Evolutionary conservation across 1,140 invertebrate species (phyloP), one percentile per base, ranked within the genome.

Genomic region (Geopemphigus sp.): DNA sequence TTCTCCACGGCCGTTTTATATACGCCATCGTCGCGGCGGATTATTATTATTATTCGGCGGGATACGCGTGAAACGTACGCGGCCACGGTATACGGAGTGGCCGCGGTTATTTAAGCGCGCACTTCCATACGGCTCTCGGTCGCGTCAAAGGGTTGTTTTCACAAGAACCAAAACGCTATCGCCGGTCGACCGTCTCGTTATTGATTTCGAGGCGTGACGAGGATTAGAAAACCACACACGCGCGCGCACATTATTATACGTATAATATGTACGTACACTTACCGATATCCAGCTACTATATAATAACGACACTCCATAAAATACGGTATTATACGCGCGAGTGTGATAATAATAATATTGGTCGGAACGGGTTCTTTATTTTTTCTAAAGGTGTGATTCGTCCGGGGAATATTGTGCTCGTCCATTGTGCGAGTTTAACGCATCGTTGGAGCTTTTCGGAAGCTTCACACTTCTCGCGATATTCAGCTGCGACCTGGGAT

Each of bases 371-470:
- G 66, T 70, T 70, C 66, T 53, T 29, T 54, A 5, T 29, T 54
- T 29, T 19, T 54, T 53, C 24, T 14, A 54, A 72, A 54, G 68
- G 68, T 72, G 68, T 72, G 47, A 72, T 72, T 54, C 8, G 15
- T 50, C 66, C 45, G 24, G 5, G 3, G 32, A 50, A 8, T 50
- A 12, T 50, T 50, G 47, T 4, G 57, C 14, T 1, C 24, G 22
- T n/a, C 32, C 32, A 17, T 63, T 32, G 59, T 63, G 4, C 24
- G 5, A 14, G 24, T 29, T 53, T 72, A 72, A 72, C 68, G 68
- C 68, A 72, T 72, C 50, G 68, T 29, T 72, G 68, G 54, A 54
- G 68, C 50, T 72, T 72, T 72, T 72, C 50, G 68, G 68, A 72
- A 72, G 68, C 54, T 72, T 72, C 50, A 72, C 68, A 72, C 68